A percentile compares a stretch with the other conserved stretches of the same genome.
Conservation (phyloP, 2,797 vertebrate species). For the Liparis tanakae region DNA sequence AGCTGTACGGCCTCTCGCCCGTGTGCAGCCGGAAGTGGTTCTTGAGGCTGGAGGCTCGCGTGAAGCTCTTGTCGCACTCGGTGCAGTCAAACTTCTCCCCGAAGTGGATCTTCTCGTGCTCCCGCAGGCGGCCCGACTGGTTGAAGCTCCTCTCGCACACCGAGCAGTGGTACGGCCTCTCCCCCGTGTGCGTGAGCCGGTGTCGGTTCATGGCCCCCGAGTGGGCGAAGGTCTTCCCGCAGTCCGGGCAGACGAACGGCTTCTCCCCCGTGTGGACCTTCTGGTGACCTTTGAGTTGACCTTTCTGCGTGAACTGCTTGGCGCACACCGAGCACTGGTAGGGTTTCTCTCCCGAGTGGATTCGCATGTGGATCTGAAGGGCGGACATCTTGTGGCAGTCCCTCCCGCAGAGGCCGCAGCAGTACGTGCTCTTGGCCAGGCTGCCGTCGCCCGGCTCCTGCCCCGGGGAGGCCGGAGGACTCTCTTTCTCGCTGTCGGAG, state of each 20-base stretch:
- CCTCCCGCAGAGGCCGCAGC: slow-evolving; percentile 78
- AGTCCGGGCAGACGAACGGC: slow-evolving; percentile 76
- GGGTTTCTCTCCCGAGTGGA: slow-evolving; percentile 92
- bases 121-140: slow-evolving; percentile 77
- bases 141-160: slow-evolving; percentile 77
- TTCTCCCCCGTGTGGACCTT: slow-evolving; percentile 81
- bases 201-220: slow-evolving; percentile 80
- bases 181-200: slow-evolving; percentile 77
- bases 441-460: slow-evolving; percentile 28
- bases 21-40: slow-evolving; percentile 81
- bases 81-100: slow-evolving; percentile 80
- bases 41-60: slow-evolving; percentile 77
- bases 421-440: slow-evolving; percentile 66
- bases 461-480: slow-evolving; percentile 20
- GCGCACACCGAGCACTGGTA: slow-evolving; percentile 84
- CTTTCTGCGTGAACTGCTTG: slow-evolving; percentile 81
- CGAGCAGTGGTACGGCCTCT: slow-evolving; percentile 76
- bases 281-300: slow-evolving; percentile 79
- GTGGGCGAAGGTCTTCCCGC: slow-evolving; percentile 79
- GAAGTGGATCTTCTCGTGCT: slow-evolving; percentile 79
- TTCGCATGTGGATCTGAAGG: slow-evolving; percentile 80
- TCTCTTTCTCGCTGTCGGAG: slow-evolving; percentile 27
- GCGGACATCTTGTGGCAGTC: slow-evolving; percentile 83
- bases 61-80: slow-evolving; percentile 79
- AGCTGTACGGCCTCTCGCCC: slow-evolving; percentile 77